These are phyloP conservation scores for Gymnorhina tibicen DNA, from an alignment of 2,113 vertebrate species.

Conservation along the genomic window DNA sequence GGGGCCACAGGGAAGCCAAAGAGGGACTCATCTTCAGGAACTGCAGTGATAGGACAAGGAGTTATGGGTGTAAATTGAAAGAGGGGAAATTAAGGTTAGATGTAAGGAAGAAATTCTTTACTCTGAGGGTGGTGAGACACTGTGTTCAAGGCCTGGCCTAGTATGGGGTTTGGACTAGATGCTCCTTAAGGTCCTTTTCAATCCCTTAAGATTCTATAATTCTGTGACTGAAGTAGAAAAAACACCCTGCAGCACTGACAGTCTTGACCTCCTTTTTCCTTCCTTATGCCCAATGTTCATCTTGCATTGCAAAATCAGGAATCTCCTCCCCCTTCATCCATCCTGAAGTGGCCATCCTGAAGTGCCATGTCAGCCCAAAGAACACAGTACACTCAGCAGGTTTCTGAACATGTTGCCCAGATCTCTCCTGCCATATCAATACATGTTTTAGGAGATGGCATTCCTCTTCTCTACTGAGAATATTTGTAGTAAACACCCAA, in stretches of 20 bases:
- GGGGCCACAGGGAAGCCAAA: neutral
- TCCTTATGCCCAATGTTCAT: neutral
- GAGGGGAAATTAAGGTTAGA: neutral
- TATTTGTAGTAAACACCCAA: neutral
- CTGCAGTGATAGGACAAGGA: neutral
- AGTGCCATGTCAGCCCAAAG: accelerated
- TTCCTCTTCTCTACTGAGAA: neutral
- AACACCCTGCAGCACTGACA: neutral
- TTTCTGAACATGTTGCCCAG: neutral
- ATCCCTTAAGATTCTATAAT: neutral
- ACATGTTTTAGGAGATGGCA: neutral
- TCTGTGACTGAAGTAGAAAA: neutral
- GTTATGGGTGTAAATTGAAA: neutral
- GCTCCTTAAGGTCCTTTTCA: neutral
- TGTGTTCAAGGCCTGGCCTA: neutral
- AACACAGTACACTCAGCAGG: accelerated
- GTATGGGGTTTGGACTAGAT: no score
- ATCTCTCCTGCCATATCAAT: neutral
- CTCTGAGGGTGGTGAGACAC: neutral
- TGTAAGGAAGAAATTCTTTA: neutral
- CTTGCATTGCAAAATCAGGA: neutral
- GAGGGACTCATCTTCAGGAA: neutral
- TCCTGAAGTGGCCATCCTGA: neutral
- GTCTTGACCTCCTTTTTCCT: neutral
- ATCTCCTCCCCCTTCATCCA: neutral